Evolutionary conservation across 2,797 vertebrate genomes (phyloP), one percentile per base, ranked within the genome.

Genomic region (Pelobates cultripes): DNA sequence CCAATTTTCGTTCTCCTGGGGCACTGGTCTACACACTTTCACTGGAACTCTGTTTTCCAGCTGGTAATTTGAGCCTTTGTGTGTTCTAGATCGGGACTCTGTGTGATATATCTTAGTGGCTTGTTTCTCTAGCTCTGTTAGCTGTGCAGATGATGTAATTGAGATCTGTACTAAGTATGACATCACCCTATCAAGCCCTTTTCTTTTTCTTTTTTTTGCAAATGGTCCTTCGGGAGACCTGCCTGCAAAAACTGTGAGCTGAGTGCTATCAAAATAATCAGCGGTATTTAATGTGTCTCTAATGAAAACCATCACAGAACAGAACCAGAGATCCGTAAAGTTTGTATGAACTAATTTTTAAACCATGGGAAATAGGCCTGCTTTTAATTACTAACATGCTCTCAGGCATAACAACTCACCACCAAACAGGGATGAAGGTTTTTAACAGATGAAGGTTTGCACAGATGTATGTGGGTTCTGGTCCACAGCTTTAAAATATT

Each of bases 141-240:
- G 70, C 47, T 28, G 28, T 28, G 53, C 40, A 60, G 81, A 69
- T 89, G 89, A 89, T 88, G 88, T 88, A 89, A 89, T 86, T 85
- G 83, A 88, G 87, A 85, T 86, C 85, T 85, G 86, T 79, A 75
- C 85, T 84, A 87, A 86, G 87, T 85, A 69, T 91, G 90, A 91
- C 90, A 90, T 90, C 90, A 89, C 88, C 89, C 84, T 83, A 89
- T 87, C 84, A 86, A 84, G 85, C 86, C 85, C 15, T 88, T 78
- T 51, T 51, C 28, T 51, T 6, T 57, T 57, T 57, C 13, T 57
- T 57, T 57, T 57, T 57, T 68, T 90, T 89, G 85, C 86, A 87
- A 83, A 66, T 87, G 17, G 66, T 70, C 79, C 72, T 69, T 43
- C 15, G 76, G 81, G 70, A 74, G 41, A 51, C 2, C n/a, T 1